Base-by-base conservation (phyloP, 2,797 vertebrate genomes). In the Microctenopoma lineatum region DNA sequence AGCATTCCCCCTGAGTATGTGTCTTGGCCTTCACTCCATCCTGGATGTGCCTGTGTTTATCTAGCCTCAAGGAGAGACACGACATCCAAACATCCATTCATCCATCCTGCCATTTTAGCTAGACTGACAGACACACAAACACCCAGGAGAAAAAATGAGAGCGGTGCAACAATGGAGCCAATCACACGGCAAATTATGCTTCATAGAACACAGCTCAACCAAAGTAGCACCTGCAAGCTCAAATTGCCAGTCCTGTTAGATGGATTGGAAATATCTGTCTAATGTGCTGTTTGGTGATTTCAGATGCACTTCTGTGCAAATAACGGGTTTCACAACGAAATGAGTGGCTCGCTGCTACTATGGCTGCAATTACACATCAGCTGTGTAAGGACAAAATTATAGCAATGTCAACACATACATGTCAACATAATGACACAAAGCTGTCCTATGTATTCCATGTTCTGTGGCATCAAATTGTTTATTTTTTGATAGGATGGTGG, bases 161-260 rank as follows among this genome's bases (percentile, higher is more conserved):
- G 66, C 4, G 57, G 56, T 8, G 44, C 76, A 62, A 87, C 84
- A 87, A 83, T 87, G 80, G 68, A 80, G 73, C 69, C 84, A 89
- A 90, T 89, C 75, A 76, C 84, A 81, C 53, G 81, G 70, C 46
- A 56, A 82, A 84, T 87, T 85, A 86, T 67, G 73, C 77, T 77
- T 81, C 85, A 61, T 67, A 81, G 68, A 55, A 56, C 1, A n/a
- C 56, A 10, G 51, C 68, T 55, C 67, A 39, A 60, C 54, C 75
- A 72, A 62, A 77, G 72, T 0, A 77, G 66, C 89, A 90, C 85
- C 87, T 89, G 85, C 60, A 1, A 73, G 67, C 56, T 64, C 59
- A 71, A 79, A 78, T 63, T 60, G 62, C 70, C 66, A 1, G 63
- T 45, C 51, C 61, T 75, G 75, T 58, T 59, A 46, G 70, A 60